A percentile compares a stretch with the other conserved stretches of the same genome.
phyloP scores from a whole-genome alignment of 2,797 vertebrate genomes.

The Lacerta bilineata region DNA sequence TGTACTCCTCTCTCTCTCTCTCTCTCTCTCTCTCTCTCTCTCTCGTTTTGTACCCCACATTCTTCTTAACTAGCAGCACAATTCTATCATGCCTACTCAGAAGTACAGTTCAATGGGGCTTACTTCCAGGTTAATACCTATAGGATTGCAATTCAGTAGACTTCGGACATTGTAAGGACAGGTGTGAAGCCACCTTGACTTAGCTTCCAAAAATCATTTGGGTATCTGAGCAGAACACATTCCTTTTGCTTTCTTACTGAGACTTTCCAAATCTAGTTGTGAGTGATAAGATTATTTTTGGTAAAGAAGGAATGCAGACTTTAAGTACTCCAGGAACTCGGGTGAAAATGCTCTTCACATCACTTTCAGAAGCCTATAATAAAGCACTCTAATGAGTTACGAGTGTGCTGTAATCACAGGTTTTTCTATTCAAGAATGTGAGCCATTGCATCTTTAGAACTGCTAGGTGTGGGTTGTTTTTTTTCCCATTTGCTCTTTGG shows the following conservation, averaged over 20 bases:
- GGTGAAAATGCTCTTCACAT: neutral
- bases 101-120: neutral
- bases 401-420: neutral
- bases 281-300: neutral
- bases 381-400: slow-evolving; percentile 15
- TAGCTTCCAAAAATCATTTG: neutral
- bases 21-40: no score
- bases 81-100: neutral
- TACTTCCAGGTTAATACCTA: neutral
- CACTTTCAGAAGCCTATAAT: neutral
- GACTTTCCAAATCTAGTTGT: neutral
- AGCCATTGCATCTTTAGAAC: neutral
- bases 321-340: neutral
- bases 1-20: neutral
- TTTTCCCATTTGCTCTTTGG: neutral
- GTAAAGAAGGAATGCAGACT: neutral
- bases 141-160: neutral
- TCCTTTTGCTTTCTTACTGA: neutral
- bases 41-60: neutral
- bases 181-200: slow-evolving; percentile 7
- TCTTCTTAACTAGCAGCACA: neutral
- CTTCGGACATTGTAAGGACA: neutral
- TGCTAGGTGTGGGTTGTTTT: neutral
- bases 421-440: neutral
- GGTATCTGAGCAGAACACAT: neutral